phyloP scores from a whole-genome alignment of 1,140 invertebrate genomes.

The Halesus radiatus region DNA sequence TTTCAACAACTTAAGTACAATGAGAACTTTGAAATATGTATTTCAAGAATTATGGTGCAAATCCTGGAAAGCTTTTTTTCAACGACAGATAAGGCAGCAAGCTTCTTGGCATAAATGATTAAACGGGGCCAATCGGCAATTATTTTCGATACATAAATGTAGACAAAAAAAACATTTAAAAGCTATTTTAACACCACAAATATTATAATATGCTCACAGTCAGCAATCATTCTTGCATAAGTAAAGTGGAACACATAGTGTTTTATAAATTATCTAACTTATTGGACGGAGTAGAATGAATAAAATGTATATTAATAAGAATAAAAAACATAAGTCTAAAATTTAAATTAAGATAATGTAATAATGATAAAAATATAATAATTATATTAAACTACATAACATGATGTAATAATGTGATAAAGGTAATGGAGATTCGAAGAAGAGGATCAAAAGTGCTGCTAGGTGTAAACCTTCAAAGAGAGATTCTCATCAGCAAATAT shows the following conservation, averaged over 20 bases:
- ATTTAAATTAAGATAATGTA: not conserved
- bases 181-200: constrained; percentile 13
- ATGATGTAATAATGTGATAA: not conserved
- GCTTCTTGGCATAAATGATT: too few relatives aligned
- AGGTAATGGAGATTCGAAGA: not conserved
- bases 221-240: not conserved
- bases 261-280: constrained; percentile 28
- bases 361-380: not conserved
- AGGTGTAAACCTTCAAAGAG: too few relatives aligned
- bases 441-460: too few relatives aligned
- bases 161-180: too few relatives aligned
- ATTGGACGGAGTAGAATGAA: constrained; percentile 51
- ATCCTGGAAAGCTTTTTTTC: too few relatives aligned
- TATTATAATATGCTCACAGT: not conserved
- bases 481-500: too few relatives aligned
- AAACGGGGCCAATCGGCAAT: too few relatives aligned
- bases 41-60: too few relatives aligned
- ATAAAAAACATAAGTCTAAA: constrained; percentile 12
- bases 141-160: too few relatives aligned
- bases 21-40: too few relatives aligned
- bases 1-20: too few relatives aligned
- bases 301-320: constrained; percentile 31
- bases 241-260: not conserved
- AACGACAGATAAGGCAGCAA: too few relatives aligned
- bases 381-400: not conserved